Percentiles rank a stretch among this genome's conserved stretches.
These are phyloP conservation scores for Hydropsyche tenuis DNA, from an alignment of 1,140 invertebrate species.

Conservation along the genomic window DNA sequence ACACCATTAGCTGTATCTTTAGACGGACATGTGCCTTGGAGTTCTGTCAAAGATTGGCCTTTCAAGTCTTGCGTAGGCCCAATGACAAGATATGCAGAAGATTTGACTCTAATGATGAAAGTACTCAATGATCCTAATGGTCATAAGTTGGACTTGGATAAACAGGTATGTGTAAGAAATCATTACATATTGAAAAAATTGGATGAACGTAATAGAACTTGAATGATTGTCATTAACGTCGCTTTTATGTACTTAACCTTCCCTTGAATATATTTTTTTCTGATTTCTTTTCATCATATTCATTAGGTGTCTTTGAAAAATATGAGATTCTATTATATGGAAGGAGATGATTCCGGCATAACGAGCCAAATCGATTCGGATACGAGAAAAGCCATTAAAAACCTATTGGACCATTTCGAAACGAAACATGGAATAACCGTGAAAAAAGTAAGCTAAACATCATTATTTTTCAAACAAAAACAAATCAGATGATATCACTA, in stretches of 20 bases:
- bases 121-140: slow-evolving; percentile 58
- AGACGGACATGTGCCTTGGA: slow-evolving; percentile 65
- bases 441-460: slow-evolving; percentile 60
- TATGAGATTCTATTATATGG: slow-evolving; percentile 80
- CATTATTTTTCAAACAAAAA: not conserved
- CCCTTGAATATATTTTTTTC: slow-evolving; percentile 4
- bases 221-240: too few relatives aligned
- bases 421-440: slow-evolving; percentile 63
- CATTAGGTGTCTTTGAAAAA: slow-evolving; percentile 70
- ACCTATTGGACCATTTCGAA: slow-evolving; percentile 69
- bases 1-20: slow-evolving; percentile 63
- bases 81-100: slow-evolving; percentile 82
- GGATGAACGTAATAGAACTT: too few relatives aligned
- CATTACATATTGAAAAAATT: too few relatives aligned
- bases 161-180: slow-evolving; percentile 28
- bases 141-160: not conserved
- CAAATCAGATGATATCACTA: not conserved
- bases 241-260: too few relatives aligned
- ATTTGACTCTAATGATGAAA: slow-evolving; percentile 76
- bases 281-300: slow-evolving; percentile 51
- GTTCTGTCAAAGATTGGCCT: slow-evolving; percentile 62
- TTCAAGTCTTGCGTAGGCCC: slow-evolving; percentile 75
- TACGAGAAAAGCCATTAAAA: slow-evolving; percentile 69
- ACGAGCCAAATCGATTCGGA: slow-evolving; percentile 69
- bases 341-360: slow-evolving; percentile 71